Base-by-base conservation (phyloP, 2,888 invertebrate genomes). In the Cinara cedri region DNA sequence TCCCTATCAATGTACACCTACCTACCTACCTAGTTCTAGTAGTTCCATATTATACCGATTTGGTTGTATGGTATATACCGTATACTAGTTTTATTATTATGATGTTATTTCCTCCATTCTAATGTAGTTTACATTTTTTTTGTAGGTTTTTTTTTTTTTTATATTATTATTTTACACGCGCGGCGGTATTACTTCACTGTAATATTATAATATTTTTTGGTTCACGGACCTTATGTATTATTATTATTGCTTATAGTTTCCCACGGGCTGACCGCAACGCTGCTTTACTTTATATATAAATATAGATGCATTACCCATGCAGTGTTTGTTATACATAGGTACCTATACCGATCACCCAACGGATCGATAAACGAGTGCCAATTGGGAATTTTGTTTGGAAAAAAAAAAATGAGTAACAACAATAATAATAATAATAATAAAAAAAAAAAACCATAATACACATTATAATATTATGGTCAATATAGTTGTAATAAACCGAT, bases 241-340 rank as follows among this genome's bases (percentile, higher is more conserved):
- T n/a, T n/a, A n/a, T n/a, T n/a, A n/a, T n/a, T n/a, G n/a, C n/a
- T n/a, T n/a, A n/a, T n/a, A 9, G 75, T 75, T 75, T 75, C 75
- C 75, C 75, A 75, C 76, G 76, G 68, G 57, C 68, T 46, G 68
- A 76, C 76, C 76, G 46, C 76, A 76, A 68, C 26, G 26, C 57
- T 71, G 57, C n/a, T 57, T 55, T 71, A 3, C 34, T 34, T 4
- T 34, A 34, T 6, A 34, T 34, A n/a, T n/a, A n/a, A n/a, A n/a
- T n/a, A n/a, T n/a, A n/a, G n/a, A n/a, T n/a, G n/a, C n/a, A n/a
- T n/a, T n/a, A n/a, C n/a, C n/a, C n/a, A n/a, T n/a, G n/a, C n/a
- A n/a, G n/a, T n/a, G n/a, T n/a, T n/a, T n/a, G n/a, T n/a, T n/a
- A n/a, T n/a, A 14, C 19, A 60, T 60, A 26, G n/a, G 21, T 60